Conservation (phyloP, 2,888 invertebrate genomes). For the Aproaerema taeniolella region DNA sequence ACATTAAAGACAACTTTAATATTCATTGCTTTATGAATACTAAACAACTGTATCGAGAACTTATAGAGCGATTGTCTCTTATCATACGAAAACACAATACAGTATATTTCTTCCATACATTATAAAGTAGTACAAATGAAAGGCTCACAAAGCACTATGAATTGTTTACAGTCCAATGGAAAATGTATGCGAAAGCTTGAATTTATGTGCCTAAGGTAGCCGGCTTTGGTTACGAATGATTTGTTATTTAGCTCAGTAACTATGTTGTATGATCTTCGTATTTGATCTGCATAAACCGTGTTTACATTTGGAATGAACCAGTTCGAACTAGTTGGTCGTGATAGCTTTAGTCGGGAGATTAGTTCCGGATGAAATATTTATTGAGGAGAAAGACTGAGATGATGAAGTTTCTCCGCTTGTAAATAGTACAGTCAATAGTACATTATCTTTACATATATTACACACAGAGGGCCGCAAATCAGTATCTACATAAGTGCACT, state of each 20-base stretch:
- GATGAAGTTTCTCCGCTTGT: no score
- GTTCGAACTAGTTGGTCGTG: no score
- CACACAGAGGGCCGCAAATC: no score
- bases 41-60: constrained; percentile 9
- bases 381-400: no score
- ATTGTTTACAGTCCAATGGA: constrained; percentile 30
- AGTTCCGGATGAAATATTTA: no score
- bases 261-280: constrained; percentile 8
- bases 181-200: constrained; percentile 29
- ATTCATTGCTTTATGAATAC: no score
- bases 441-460: no score
- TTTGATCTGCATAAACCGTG: constrained; percentile 11
- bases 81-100: constrained; percentile 25
- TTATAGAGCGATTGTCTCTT: constrained; percentile 15
- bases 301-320: constrained; percentile 2
- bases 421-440: no score
- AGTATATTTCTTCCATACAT: constrained; percentile 26
- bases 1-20: no score
- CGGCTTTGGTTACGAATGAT: constrained; percentile 16
- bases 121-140: constrained; percentile 28
- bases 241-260: constrained; percentile 15
- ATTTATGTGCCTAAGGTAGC: constrained; percentile 25
- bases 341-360: no score
- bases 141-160: constrained; percentile 22
- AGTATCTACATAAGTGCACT: no score